Conservation (phyloP, 30 jellyfish, hydroid and myxozoan species). For the Cassiopea andromeda region DNA sequence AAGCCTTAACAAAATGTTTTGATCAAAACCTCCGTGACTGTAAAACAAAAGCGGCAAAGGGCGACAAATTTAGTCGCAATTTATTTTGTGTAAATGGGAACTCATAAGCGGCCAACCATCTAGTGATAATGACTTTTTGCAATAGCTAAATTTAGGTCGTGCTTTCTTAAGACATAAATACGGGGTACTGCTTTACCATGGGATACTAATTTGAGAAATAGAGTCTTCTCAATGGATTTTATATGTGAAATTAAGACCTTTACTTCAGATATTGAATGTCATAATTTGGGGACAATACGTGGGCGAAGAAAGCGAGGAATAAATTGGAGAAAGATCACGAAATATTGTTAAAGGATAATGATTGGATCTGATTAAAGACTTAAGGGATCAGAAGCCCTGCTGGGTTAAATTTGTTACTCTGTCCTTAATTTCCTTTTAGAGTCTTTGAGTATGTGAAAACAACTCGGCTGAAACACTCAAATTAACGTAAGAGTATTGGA, state of each 20-base stretch:
- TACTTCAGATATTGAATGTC: too few relatives aligned
- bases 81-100: background rate
- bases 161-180: background rate
- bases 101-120: background rate
- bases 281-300: background rate
- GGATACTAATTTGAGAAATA: too few relatives aligned
- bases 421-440: slow-evolving; percentile 10
- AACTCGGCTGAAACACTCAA: background rate
- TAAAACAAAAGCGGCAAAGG: background rate
- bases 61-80: slow-evolving; percentile 1
- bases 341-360: background rate
- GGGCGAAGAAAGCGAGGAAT: background rate
- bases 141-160: background rate
- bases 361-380: background rate
- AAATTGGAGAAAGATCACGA: background rate
- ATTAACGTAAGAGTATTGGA: background rate
- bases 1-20: background rate
- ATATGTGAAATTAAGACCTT: too few relatives aligned
- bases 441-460: slow-evolving; percentile 3
- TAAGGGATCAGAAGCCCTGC: slow-evolving; percentile 1
- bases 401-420: background rate
- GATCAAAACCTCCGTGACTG: background rate
- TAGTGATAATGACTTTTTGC: background rate
- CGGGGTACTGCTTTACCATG: background rate
- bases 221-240: too few relatives aligned